phyloP scores from a whole-genome alignment of 2,888 invertebrate species.

The Tribolium freemani region DNA sequence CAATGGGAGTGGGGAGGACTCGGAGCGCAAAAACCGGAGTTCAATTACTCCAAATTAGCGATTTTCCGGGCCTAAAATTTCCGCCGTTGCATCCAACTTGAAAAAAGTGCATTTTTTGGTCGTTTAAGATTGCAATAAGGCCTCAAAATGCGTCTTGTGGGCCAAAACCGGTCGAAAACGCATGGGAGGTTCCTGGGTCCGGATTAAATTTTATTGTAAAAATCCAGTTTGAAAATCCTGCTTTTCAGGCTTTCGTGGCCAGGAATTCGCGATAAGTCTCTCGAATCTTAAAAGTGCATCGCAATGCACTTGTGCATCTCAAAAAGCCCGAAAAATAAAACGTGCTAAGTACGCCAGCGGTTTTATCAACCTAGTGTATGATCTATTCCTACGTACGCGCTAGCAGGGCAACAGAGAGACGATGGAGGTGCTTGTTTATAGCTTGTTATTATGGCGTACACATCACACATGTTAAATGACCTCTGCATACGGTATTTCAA shows the following conservation, averaged over 20 bases:
- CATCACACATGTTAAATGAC: constrained; percentile 47
- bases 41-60: neutral
- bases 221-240: constrained; percentile 18
- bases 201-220: constrained; percentile 21
- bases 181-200: neutral
- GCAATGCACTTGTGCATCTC: constrained; percentile 37
- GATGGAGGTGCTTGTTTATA: constrained; percentile 41
- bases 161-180: no score
- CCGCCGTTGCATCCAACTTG: no score
- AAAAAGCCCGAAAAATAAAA: constrained; percentile 18
- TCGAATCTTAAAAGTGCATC: constrained; percentile 20
- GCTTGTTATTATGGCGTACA: constrained; percentile 51
- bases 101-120: no score
- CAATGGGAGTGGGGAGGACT: constrained; percentile 29
- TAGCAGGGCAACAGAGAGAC: constrained; percentile 60
- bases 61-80: neutral
- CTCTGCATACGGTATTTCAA: constrained; percentile 46
- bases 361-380: constrained; percentile 59
- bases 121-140: no score
- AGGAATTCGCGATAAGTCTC: constrained; percentile 19
- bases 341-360: constrained; percentile 16
- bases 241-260: neutral
- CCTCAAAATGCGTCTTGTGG: no score
- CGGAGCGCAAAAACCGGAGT: neutral
- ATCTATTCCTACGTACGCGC: constrained; percentile 67